Conservation (phyloP, 2,113 vertebrate genomes). For the Eretmochelys imbricata region DNA sequence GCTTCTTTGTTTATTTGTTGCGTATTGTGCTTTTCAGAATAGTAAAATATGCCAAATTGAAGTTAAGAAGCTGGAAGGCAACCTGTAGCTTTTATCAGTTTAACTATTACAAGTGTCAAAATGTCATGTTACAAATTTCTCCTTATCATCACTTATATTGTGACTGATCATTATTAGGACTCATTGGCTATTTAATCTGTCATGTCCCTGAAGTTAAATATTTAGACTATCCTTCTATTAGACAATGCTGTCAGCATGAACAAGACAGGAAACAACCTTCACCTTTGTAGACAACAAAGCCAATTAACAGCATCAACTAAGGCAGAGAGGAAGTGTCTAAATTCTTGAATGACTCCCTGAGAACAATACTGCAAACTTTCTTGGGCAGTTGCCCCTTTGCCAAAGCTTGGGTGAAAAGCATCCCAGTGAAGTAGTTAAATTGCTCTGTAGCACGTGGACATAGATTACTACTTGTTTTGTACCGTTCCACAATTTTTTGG, state of each 20-base stretch:
- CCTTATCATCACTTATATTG: slow-evolving; percentile 62
- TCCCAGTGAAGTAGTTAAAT: slow-evolving; percentile 19
- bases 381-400: slow-evolving; percentile 47
- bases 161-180: slow-evolving; percentile 68
- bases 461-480: slow-evolving; percentile 22
- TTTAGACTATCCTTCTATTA: slow-evolving; percentile 63
- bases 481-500: slow-evolving; percentile 23
- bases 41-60: slow-evolving; percentile 69
- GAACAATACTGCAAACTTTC: slow-evolving; percentile 69
- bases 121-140: slow-evolving; percentile 64
- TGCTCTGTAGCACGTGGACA: slow-evolving; percentile 22
- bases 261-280: slow-evolving; percentile 75
- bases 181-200: slow-evolving; percentile 67
- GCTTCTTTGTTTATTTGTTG: slow-evolving; percentile 72
- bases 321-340: slow-evolving; percentile 72
- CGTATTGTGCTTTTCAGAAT: slow-evolving; percentile 50
- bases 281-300: slow-evolving; percentile 76
- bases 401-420: slow-evolving; percentile 56
- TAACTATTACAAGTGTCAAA: slow-evolving; percentile 50
- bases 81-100: slow-evolving; percentile 72
- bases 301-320: slow-evolving; percentile 75
- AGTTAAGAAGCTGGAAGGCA: slow-evolving; percentile 66
- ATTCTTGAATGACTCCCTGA: slow-evolving; percentile 59
- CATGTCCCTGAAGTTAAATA: slow-evolving; percentile 72
- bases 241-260: slow-evolving; percentile 65